Conservation (phyloP, 2,797 vertebrate genomes). For the Ctenopoma kingsleyae region DNA sequence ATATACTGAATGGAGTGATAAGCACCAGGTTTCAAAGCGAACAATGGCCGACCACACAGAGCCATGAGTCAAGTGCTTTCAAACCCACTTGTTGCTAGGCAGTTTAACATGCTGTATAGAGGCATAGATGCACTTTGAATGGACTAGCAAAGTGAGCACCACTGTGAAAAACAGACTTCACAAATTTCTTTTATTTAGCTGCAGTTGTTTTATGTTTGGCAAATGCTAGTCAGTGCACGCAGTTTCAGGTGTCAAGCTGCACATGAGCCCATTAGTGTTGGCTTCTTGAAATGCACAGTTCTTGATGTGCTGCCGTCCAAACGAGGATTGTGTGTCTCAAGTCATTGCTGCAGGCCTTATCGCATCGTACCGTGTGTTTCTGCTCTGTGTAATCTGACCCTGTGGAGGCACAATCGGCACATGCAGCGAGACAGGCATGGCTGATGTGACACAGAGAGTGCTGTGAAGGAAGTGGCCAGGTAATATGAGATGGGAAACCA, state of each 20-base stretch:
- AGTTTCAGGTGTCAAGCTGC: conserved; percentile 51
- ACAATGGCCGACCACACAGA: conserved; percentile 55
- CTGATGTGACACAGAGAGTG: conserved; percentile 36
- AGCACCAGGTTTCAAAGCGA: conserved; percentile 42
- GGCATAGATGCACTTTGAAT: conserved; percentile 32
- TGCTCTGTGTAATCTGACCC: conserved; percentile 40
- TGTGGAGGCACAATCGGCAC: not conserved
- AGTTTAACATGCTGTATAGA: conserved; percentile 38
- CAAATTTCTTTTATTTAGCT: conserved; percentile 37
- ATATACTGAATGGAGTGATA: conserved; percentile 10
- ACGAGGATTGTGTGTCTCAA: conserved; percentile 28
- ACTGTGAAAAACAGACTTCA: conserved; percentile 1
- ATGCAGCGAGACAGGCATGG: conserved; percentile 23
- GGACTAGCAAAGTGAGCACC: conserved; percentile 32
- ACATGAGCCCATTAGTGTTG: conserved; percentile 12
- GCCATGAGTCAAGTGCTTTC: conserved; percentile 66
- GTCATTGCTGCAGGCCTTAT: conserved; percentile 34
- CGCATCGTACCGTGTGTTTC: not conserved
- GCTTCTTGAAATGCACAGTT: conserved; percentile 1
- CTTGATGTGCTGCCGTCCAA: conserved; percentile 1
- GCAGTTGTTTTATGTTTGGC: conserved; percentile 30
- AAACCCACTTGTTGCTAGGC: conserved; percentile 55
- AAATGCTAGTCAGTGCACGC: conserved; percentile 33
- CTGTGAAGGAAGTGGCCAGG: conserved; percentile 27
- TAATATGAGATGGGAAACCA: conserved; percentile 23